Evolutionary conservation across 1,140 invertebrate genomes (phyloP).

Genomic region (Sitophilus oryzae): DNA sequence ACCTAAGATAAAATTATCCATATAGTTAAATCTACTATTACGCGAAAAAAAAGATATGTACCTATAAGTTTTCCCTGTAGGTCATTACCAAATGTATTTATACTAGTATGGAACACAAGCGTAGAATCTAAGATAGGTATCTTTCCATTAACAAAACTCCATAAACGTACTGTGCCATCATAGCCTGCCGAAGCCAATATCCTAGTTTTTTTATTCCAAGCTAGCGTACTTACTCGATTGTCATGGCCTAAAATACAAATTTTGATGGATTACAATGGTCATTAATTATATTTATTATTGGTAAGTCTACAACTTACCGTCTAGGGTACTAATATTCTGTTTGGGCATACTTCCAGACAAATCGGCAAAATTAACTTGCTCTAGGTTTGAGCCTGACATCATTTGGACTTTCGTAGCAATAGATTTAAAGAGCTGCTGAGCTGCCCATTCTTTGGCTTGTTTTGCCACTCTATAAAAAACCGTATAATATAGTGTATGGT

Average conservation of each 20-base stretch:
- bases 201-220: conserved; percentile 45
- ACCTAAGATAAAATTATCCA: conserved; percentile 4
- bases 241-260: conserved; percentile 44
- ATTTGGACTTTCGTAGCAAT: conserved; percentile 39
- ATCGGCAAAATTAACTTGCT: conserved; percentile 47
- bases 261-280: not conserved
- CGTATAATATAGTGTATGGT: not conserved
- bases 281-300: not conserved
- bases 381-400: conserved; percentile 30
- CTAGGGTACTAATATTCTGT: conserved; percentile 44
- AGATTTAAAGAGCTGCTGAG: conserved; percentile 50
- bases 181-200: conserved; percentile 55
- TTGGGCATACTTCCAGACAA: conserved; percentile 45
- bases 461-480: conserved; percentile 12
- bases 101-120: conserved; percentile 52
- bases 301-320: conserved; percentile 35
- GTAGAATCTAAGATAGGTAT: conserved; percentile 50
- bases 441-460: conserved; percentile 55
- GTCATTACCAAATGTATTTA: conserved; percentile 49
- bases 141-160: conserved; percentile 47
- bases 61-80: conserved; percentile 49
- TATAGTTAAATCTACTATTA: not conserved
- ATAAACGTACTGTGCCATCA: conserved; percentile 62
- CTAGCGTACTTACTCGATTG: conserved; percentile 44
- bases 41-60: not conserved